These are phyloP conservation scores for Sarcophaga peregrina DNA, from an alignment of 1,140 invertebrate species.

Conservation along the genomic window DNA sequence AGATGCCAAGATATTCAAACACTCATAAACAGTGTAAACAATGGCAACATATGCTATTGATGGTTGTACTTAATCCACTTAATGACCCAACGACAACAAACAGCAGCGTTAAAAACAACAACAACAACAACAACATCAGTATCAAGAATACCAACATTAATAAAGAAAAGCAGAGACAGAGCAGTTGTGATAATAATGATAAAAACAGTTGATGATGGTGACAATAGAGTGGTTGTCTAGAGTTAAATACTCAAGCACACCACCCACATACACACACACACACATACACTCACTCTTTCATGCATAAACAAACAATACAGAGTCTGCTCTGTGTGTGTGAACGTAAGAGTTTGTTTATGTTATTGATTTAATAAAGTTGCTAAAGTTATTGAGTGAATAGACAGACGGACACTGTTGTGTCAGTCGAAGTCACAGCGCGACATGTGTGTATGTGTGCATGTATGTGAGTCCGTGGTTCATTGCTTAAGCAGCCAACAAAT, in stretches of 20 bases:
- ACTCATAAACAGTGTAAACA: background rate
- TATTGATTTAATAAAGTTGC: constrained; percentile 21
- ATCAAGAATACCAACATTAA: background rate
- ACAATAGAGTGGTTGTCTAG: constrained; percentile 16
- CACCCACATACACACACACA: background rate
- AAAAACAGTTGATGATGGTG: constrained; percentile 19
- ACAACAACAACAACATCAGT: background rate
- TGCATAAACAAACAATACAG: background rate
- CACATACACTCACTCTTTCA: background rate
- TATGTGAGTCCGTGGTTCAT: background rate
- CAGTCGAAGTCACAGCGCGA: background rate
- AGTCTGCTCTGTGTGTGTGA: background rate
- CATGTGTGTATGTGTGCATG: background rate
- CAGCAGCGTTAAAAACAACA: background rate
- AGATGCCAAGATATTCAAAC: too few species aligned
- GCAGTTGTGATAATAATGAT: constrained; percentile 23
- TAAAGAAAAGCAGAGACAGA: background rate
- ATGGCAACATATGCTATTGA: constrained; percentile 34
- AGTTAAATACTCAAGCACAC: background rate
- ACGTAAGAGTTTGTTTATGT: background rate
- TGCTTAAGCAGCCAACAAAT: background rate
- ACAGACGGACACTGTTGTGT: background rate
- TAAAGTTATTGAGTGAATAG: constrained; percentile 13
- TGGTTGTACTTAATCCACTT: constrained; percentile 32
- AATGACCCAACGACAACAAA: constrained; percentile 16